Base-by-base conservation (phyloP, 2,797 vertebrate species). In the Galaxias olidus region DNA sequence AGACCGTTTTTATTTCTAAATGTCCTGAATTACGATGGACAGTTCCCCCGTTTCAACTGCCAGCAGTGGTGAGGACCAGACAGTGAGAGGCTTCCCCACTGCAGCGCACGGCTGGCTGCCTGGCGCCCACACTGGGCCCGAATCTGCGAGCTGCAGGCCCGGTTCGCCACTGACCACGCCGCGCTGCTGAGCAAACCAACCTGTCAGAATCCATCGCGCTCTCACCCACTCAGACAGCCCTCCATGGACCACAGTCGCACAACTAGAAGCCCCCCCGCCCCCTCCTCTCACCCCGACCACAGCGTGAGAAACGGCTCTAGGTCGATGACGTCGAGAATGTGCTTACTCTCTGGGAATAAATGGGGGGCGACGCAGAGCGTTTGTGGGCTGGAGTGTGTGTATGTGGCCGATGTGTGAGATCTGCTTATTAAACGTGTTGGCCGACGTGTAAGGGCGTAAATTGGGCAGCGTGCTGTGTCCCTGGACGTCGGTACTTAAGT, bases 371-470 rank as follows among this genome's bases (percentile, higher is more conserved):
- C 17, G 43, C 30, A 8, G 3, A 44, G 44, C 30, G 10, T 54
- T 48, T 30, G 30, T 42, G 40, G 19, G 49, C 43, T 45, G 63
- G 41, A 30, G 44, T 48, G 10, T 53, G 30, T 44, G 53, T 47
- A 50, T 62, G 63, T 50, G 52, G 19, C 54, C 54, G 56, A 47
- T 47, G 52, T 49, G 55, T 40, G 19, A 65, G 57, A 56, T 56
- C 42, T 44, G 59, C 40, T 17, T 55, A n/a, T 48, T 63, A 44
- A 69, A 46, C 55, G 47, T 40, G 62, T n/a, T 48, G 11, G 48
- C 51, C 62, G 14, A 66, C 51, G 49, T 66, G 51, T 11, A 17
- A 19, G 57, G 56, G 61, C 43, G 61, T 55, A 65, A 61, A 65
- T 17, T 18, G 18, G 19, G 30, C 56, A 30, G 18, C n/a, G 42